Evolutionary conservation across 2,113 vertebrate genomes (phyloP), one percentile per base, ranked within the genome.

Genomic region (Bubo blakistoni): DNA sequence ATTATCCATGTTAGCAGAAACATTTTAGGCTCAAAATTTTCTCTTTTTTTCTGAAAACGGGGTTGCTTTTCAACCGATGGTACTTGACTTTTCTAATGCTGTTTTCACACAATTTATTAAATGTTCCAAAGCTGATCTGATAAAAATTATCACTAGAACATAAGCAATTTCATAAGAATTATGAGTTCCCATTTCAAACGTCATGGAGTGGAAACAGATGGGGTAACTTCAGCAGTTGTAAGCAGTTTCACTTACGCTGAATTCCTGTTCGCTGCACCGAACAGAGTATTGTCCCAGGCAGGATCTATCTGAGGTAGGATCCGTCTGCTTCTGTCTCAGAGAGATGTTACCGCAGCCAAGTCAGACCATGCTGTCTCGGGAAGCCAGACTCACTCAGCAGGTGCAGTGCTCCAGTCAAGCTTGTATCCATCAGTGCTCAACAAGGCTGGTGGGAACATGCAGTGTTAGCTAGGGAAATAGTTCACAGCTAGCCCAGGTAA

Each of bases 361-460:
- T 24, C 21, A 52, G 67, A 42, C 70, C n/a, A 42, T 0, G 0
- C n/a, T 76, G 49, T 74, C n/a, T 55, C 4, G 2, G 40, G 59
- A 73, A 84, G 59, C 30, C 51, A 67, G 51, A n/a, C 30, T 49
- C 84, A 69, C 42, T 74, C 90, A 71, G 63, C 3, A 8, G 7
- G 8, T 25, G 72, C 51, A 46, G 32, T 32, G 26, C 44, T 61
- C 24, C 61, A 20, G 51, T 32, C 3, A 3, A 55, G 65, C 22
- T 74, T 6, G 0, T 9, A 36, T 59, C 57, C 38, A 2, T 36
- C 59, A 22, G 13, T 11, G 42, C 87, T 63, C 42, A 54, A 34
- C 36, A 49, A 42, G 51, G 47, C 73, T 74, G 59, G 26, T 22
- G 17, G 42, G 47, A 84, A 78, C n/a, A 44, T 1, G 13, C 32